Evolutionary conservation across 2,888 invertebrate species (phyloP).

Genomic region (Lomographa bimaculata): DNA sequence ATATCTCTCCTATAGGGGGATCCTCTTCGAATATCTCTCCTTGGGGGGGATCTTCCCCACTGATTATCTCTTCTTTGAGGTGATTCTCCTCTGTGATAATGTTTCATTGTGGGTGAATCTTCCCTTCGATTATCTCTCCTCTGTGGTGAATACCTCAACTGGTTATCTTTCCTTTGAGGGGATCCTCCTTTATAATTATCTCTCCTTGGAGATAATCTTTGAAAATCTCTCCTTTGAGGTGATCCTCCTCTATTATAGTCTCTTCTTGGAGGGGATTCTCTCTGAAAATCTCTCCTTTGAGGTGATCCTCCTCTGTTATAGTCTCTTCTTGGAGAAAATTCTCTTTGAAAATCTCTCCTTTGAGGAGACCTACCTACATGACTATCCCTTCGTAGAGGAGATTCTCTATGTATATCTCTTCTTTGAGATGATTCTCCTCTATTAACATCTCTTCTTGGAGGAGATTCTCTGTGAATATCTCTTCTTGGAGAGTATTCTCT

Average conservation of each 20-base stretch:
- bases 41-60: neutral
- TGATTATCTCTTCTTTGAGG: conserved; percentile 39
- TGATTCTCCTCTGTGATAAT: neutral
- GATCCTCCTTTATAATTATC: conserved; percentile 2
- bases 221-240: too few relatives aligned
- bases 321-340: neutral
- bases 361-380: too few relatives aligned
- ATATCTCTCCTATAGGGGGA: conserved; percentile 12
- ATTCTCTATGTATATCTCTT: too few relatives aligned
- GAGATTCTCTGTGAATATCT: too few relatives aligned
- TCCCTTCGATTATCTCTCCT: neutral
- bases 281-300: too few relatives aligned
- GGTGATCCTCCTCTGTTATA: too few relatives aligned
- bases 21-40: conserved; percentile 6
- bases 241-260: too few relatives aligned
- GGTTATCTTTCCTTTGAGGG: conserved; percentile 1
- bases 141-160: conserved; percentile 6
- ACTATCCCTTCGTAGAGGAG: neutral
- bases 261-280: neutral
- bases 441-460: neutral
- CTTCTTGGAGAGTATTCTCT: too few relatives aligned
- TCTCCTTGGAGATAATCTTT: neutral
- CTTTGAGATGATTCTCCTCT: too few relatives aligned
- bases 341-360: too few relatives aligned
- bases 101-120: conserved; percentile 4